Evolutionary conservation across 1,140 invertebrate genomes (phyloP).

Genomic region (Callitettix versicolor): DNA sequence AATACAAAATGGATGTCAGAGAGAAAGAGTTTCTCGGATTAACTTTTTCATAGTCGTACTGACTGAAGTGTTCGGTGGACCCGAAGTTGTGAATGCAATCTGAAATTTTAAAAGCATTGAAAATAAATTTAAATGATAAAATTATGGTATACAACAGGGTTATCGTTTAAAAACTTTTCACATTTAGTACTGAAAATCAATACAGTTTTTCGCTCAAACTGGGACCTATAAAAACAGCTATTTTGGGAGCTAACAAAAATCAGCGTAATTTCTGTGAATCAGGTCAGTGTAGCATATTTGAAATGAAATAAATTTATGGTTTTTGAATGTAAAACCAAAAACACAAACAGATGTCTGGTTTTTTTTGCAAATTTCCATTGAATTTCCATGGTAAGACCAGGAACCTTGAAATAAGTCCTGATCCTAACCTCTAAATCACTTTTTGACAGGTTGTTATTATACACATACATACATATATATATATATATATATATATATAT

Average conservation of each 20-base stretch:
- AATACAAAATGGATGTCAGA: constrained; percentile 36
- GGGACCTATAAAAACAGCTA: background rate
- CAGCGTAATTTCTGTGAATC: background rate
- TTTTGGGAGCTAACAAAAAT: background rate
- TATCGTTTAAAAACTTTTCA: background rate
- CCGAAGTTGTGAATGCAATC: constrained; percentile 57
- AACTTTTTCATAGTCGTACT: constrained; percentile 82
- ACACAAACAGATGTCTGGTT: background rate
- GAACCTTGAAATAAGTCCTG: too few relatives aligned
- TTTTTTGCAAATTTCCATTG: too few relatives aligned
- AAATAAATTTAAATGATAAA: background rate
- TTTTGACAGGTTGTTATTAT: background rate
- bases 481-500: too few relatives aligned
- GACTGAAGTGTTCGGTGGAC: constrained; percentile 58
- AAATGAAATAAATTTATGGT: background rate
- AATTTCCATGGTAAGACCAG: too few relatives aligned
- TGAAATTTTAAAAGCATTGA: too few relatives aligned
- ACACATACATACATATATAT: background rate
- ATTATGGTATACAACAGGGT: background rate
- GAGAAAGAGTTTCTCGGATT: constrained; percentile 73
- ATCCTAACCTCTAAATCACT: too few relatives aligned
- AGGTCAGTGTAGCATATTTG: background rate
- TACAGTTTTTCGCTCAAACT: too few relatives aligned
- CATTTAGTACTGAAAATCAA: background rate
- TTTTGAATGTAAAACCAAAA: background rate